phyloP scores from a whole-genome alignment of 2,113 vertebrate species.

The Lates calcarifer region DNA sequence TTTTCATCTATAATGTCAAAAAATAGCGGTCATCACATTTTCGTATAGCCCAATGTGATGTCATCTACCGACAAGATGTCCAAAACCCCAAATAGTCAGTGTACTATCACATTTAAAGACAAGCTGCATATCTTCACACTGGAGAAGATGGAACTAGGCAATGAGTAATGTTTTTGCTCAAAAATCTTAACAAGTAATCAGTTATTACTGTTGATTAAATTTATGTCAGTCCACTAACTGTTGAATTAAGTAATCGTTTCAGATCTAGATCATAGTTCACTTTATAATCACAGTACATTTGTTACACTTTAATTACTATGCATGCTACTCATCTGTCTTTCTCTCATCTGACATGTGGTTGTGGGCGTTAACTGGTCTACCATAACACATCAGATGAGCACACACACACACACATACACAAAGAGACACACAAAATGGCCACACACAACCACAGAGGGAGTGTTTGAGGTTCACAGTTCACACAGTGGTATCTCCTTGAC shows the following conservation, averaged over 20 bases:
- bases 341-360: conserved; percentile 1
- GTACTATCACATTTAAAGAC: neutral
- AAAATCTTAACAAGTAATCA: neutral
- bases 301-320: neutral
- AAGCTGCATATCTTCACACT: neutral
- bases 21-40: no score
- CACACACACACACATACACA: conserved; percentile 24
- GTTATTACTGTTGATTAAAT: neutral
- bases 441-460: conserved; percentile 3
- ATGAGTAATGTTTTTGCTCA: neutral
- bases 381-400: conserved; percentile 6
- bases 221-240: neutral
- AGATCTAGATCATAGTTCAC: neutral
- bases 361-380: conserved; percentile 8
- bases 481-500: conserved; percentile 65
- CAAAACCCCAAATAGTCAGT: neutral
- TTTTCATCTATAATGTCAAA: neutral
- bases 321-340: neutral
- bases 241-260: neutral
- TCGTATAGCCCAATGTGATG: no score
- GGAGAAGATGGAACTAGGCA: neutral
- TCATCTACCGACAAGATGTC: neutral
- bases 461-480: conserved; percentile 55
- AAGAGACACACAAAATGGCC: neutral
- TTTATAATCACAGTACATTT: neutral